These are phyloP conservation scores for Radopholus similis DNA, from an alignment of 1,140 invertebrate species.

Conservation along the genomic window DNA sequence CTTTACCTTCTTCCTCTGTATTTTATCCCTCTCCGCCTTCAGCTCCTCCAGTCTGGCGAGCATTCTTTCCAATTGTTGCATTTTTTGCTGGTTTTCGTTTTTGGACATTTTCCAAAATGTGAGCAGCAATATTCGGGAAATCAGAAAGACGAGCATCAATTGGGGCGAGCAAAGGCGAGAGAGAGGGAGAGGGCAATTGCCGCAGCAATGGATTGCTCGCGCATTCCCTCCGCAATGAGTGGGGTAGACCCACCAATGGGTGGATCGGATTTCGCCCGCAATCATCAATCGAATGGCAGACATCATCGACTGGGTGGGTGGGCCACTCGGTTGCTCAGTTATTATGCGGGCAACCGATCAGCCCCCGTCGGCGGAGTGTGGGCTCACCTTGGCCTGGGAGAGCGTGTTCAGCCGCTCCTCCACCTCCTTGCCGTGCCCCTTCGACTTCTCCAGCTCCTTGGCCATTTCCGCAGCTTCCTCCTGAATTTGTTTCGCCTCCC, in stretches of 20 bases:
- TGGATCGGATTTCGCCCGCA: too few relatives aligned
- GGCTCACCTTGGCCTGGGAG: constrained; percentile 20
- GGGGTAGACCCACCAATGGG: background rate
- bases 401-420: constrained; percentile 32
- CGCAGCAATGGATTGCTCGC: background rate
- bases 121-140: too few relatives aligned
- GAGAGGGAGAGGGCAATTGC: background rate
- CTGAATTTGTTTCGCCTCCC: constrained; percentile 87
- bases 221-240: background rate
- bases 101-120: too few relatives aligned
- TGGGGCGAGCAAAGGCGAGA: background rate
- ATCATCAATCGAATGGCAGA: too few relatives aligned
- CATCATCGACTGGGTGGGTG: too few relatives aligned
- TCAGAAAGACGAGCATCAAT: background rate
- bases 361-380: too few relatives aligned
- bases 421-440: constrained; percentile 25
- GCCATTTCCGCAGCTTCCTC: constrained; percentile 70
- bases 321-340: too few relatives aligned
- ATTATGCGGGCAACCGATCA: too few relatives aligned
- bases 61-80: too few relatives aligned
- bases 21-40: constrained; percentile 27
- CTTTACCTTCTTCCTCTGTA: constrained; percentile 8
- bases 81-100: too few relatives aligned
- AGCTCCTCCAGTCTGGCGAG: constrained; percentile 34
- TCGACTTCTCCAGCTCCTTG: constrained; percentile 31